Evolutionary conservation across 1,140 invertebrate genomes (phyloP).

Genomic region (Drosophila melanogaster): Release_6_plus_ISO1_MT NT_033777.3:17344001-17344500

Average conservation of each 20-base stretch:
- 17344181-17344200: slow-evolving; percentile 47
- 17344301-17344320: slow-evolving; percentile 52
- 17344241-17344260: slow-evolving; percentile 60
- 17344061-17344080: slow-evolving; percentile 53
- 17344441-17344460: slow-evolving; percentile 55
- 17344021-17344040: slow-evolving; percentile 67
- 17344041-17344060: slow-evolving; percentile 44
- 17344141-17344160: slow-evolving; percentile 20
- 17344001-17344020: slow-evolving; percentile 46
- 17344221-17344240: slow-evolving; percentile 74
- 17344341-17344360: slow-evolving; percentile 12
- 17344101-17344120: neutral
- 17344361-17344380: slow-evolving; percentile 18
- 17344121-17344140: slow-evolving; percentile 8
- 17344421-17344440: slow-evolving; percentile 41
- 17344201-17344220: slow-evolving; percentile 53
- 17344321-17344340: slow-evolving; percentile 18
- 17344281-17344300: slow-evolving; percentile 41
- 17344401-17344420: slow-evolving; percentile 74
- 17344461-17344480: slow-evolving; percentile 69
- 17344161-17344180: slow-evolving; percentile 19
- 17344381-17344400: slow-evolving; percentile 50
- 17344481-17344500: slow-evolving; percentile 15
- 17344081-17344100: slow-evolving; percentile 37
- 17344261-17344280: slow-evolving; percentile 30